Evolutionary conservation across 2,888 invertebrate genomes (phyloP).

Genomic region (Lottia scabra): DNA sequence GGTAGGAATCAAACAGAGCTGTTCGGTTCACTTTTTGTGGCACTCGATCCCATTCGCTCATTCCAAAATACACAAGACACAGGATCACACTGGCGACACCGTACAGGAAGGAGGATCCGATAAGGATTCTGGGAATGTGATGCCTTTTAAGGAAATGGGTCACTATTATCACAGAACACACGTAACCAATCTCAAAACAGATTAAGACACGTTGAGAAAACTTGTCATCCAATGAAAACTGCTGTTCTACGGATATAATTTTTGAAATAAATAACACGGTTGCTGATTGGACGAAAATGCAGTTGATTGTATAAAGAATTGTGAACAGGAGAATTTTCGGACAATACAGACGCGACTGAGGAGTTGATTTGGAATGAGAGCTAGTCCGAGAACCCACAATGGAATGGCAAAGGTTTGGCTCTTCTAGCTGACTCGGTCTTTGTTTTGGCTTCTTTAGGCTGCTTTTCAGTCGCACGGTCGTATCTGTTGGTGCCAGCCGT

Average conservation of each 20-base stretch:
- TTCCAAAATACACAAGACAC: background rate
- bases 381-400: background rate
- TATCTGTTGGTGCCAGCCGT: no score
- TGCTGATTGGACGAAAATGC: background rate
- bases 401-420: background rate
- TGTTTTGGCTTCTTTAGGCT: background rate
- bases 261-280: background rate
- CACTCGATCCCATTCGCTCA: background rate
- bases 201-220: background rate
- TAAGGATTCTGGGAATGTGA: conserved; percentile 5
- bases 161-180: background rate
- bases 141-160: conserved; percentile 4
- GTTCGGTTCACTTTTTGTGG: background rate
- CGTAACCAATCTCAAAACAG: background rate
- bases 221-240: background rate
- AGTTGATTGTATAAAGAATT: background rate
- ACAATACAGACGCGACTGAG: background rate
- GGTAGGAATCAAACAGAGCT: background rate
- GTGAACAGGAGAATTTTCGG: background rate
- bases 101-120: background rate
- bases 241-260: background rate
- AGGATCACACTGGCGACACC: background rate
- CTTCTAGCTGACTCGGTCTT: background rate
- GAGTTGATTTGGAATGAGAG: background rate
- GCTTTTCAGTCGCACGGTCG: background rate